These are phyloP conservation scores for Dendrolimus pini DNA, from an alignment of 2,888 invertebrate genomes.

Conservation along the genomic window DNA sequence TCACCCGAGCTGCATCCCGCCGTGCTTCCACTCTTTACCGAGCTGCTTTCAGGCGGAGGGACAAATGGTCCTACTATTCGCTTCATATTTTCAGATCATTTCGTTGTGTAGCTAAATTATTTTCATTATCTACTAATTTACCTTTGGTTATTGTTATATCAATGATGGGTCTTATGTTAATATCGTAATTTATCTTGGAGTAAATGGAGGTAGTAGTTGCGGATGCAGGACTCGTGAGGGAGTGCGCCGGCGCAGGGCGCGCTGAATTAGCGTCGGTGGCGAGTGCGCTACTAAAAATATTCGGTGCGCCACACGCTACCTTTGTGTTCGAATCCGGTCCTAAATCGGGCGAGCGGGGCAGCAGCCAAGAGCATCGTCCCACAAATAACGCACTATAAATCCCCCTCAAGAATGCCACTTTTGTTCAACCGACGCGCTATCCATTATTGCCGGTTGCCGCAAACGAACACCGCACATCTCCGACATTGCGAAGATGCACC, in stretches of 20 bases:
- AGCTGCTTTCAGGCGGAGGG: background rate
- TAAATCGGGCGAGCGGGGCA: background rate
- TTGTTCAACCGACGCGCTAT: conserved; percentile 20
- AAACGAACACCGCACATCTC: conserved; percentile 13
- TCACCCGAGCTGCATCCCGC: background rate
- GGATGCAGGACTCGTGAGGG: background rate
- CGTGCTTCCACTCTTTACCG: background rate
- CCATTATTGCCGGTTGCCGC: conserved; percentile 6
- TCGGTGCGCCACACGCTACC: conserved; percentile 44
- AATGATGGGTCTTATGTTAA: no score
- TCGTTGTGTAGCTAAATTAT: no score
- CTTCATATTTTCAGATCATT: no score
- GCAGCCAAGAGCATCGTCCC: conserved; percentile 16
- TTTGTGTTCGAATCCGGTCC: conserved; percentile 43
- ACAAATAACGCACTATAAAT: conserved; percentile 46
- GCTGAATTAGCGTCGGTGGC: conserved; percentile 21
- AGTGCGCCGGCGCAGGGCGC: conserved; percentile 19
- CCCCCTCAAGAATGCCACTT: conserved; percentile 39
- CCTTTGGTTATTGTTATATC: no score
- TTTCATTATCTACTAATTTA: no score
- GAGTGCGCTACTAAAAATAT: conserved; percentile 38
- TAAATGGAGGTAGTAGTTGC: no score
- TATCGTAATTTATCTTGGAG: no score
- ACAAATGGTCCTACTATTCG: background rate
- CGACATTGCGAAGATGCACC: no score